These are phyloP conservation scores for Thera britannica DNA, from an alignment of 2,888 invertebrate genomes.

Conservation along the genomic window DNA sequence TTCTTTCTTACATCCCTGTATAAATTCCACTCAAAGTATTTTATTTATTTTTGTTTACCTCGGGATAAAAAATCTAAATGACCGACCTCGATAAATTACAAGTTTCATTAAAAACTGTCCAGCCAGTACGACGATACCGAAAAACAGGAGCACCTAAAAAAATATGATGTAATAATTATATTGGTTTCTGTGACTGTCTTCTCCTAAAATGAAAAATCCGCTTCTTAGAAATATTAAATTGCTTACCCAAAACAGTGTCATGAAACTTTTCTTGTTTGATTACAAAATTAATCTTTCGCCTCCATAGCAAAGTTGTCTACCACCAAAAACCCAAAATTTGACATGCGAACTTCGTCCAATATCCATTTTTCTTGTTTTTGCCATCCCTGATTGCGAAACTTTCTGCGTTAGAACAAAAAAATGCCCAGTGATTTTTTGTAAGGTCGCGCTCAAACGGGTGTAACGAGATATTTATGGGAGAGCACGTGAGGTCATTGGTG, in stretches of 20 bases:
- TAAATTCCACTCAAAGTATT: too few species aligned
- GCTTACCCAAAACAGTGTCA: neutral
- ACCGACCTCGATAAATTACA: too few species aligned
- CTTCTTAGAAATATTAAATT: neutral
- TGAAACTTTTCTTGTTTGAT: neutral
- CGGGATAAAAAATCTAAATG: too few species aligned
- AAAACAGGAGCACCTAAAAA: too few species aligned
- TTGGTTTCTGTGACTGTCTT: too few species aligned
- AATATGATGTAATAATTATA: too few species aligned
- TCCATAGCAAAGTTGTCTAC: constrained; percentile 15
- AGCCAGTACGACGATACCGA: too few species aligned
- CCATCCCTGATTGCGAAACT: constrained; percentile 71
- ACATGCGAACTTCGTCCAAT: constrained; percentile 40
- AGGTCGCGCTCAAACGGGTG: constrained; percentile 56
- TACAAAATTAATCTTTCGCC: neutral
- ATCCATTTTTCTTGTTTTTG: constrained; percentile 62
- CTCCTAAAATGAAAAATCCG: neutral
- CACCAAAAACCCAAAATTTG: constrained; percentile 29
- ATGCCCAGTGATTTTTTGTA: constrained; percentile 62
- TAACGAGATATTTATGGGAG: constrained; percentile 74
- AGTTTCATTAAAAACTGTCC: too few species aligned
- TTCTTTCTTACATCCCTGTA: too few species aligned
- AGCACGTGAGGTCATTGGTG: constrained; percentile 63
- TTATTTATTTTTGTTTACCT: too few species aligned
- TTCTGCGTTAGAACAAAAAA: constrained; percentile 63